A percentile compares a stretch with the other conserved stretches of the same genome.
Conservation (phyloP, 2,113 vertebrate species). For the Microtus richardsoni region DNA sequence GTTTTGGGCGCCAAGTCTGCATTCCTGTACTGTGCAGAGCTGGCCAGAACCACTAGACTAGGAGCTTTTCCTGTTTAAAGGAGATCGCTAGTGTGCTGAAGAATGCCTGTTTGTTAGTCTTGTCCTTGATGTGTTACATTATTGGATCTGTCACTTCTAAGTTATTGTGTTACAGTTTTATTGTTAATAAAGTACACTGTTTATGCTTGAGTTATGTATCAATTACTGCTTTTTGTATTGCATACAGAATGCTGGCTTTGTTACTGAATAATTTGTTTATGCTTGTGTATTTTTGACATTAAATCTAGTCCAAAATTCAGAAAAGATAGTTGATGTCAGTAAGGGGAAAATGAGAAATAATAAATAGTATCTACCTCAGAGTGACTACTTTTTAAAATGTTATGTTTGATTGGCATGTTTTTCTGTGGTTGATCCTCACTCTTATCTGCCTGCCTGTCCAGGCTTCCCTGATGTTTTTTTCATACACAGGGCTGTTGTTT, state of each 20-base stretch:
- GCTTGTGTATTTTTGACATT: constrained; percentile 44
- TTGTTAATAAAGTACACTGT: constrained; percentile 81
- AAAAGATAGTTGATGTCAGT: constrained; percentile 26
- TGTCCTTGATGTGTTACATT: constrained; percentile 54
- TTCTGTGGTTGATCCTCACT: background rate
- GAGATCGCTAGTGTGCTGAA: constrained; percentile 40
- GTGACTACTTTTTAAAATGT: constrained; percentile 34
- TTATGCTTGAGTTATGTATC: constrained; percentile 55
- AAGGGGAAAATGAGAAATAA: constrained; percentile 63
- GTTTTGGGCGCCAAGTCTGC: background rate
- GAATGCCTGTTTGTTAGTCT: constrained; percentile 47
- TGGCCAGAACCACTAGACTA: constrained; percentile 43
- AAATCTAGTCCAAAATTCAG: background rate
- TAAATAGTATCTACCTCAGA: constrained; percentile 72
- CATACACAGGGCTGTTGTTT: background rate
- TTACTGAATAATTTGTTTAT: constrained; percentile 41
- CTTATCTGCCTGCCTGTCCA: background rate
- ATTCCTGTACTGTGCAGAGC: background rate
- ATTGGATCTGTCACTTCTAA: constrained; percentile 56
- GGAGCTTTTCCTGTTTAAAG: constrained; percentile 68
- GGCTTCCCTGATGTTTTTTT: background rate
- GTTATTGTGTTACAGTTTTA: constrained; percentile 62
- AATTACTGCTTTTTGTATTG: constrained; percentile 58
- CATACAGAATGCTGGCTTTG: constrained; percentile 46
- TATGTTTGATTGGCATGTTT: background rate